phyloP scores from a whole-genome alignment of 2,888 invertebrate species.

The Phengaris alcon region DNA sequence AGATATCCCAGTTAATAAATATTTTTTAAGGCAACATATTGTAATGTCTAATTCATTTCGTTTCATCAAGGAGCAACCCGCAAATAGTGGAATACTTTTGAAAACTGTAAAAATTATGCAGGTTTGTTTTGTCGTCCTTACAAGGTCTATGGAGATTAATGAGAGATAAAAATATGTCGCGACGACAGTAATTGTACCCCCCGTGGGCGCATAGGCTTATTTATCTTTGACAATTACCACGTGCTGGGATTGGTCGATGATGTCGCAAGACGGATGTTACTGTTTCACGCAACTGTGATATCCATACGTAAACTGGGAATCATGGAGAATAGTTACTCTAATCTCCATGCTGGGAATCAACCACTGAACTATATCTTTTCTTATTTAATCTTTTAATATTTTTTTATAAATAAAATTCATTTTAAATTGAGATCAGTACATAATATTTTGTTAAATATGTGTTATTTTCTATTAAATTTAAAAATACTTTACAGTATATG shows the following conservation, averaged over 20 bases:
- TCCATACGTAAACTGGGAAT: background rate
- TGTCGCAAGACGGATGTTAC: background rate
- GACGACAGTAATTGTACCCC: background rate
- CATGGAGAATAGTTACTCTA: no score
- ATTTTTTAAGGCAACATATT: background rate
- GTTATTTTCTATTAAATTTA: background rate
- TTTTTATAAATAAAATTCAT: background rate
- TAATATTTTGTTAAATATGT: background rate
- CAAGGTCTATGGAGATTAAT: background rate
- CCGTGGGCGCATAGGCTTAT: background rate
- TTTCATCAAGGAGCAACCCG: background rate
- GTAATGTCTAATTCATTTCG: background rate
- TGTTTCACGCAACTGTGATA: background rate
- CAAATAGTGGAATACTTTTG: background rate
- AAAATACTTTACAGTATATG: background rate
- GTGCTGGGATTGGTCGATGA: background rate
- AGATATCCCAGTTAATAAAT: background rate
- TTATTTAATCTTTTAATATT: background rate
- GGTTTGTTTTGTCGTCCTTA: background rate
- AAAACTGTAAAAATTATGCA: background rate
- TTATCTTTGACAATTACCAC: background rate
- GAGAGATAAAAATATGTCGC: background rate
- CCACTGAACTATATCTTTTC: background rate
- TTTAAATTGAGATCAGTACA: background rate
- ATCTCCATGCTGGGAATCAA: no score